phyloP scores from a whole-genome alignment of 2,888 invertebrate species.

The Cacoxenus indagator region DNA sequence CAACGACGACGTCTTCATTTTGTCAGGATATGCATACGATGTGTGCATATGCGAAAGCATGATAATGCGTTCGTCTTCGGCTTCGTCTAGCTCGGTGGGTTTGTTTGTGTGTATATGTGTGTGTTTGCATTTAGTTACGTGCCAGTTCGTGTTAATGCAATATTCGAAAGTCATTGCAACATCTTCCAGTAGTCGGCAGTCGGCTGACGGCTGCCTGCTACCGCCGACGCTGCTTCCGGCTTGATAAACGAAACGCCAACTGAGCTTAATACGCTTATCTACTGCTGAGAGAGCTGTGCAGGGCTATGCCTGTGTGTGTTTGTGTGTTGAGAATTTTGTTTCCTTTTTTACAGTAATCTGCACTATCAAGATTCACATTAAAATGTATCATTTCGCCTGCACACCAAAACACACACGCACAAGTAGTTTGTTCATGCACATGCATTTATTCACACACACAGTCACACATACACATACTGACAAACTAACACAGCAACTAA shows the following conservation, averaged over 20 bases:
- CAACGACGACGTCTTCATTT: constrained; percentile 52
- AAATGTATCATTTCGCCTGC: constrained; percentile 67
- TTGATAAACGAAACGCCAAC: constrained; percentile 52
- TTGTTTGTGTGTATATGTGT: constrained; percentile 24
- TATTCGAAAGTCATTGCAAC: constrained; percentile 67
- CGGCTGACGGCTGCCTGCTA: constrained; percentile 14
- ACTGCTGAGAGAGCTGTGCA: too few relatives aligned
- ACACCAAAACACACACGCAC: constrained; percentile 34
- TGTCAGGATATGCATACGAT: constrained; percentile 32
- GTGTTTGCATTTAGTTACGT: constrained; percentile 43
- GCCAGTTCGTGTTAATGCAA: constrained; percentile 65
- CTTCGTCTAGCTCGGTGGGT: constrained; percentile 30
- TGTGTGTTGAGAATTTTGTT: constrained; percentile 57
- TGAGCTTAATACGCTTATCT: constrained; percentile 37
- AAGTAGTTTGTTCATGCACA: constrained; percentile 3
- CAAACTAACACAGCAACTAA: constrained; percentile 41
- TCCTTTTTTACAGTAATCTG: constrained; percentile 63
- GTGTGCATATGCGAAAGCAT: constrained; percentile 29
- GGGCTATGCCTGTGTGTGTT: constrained; percentile 28
- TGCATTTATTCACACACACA: constrained; percentile 27
- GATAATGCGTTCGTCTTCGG: constrained; percentile 13
- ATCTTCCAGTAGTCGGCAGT: constrained; percentile 33
- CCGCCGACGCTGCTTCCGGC: constrained; percentile 37
- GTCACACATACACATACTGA: constrained; percentile 30
- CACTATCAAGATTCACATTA: constrained; percentile 69